Evolutionary conservation across 1,140 invertebrate species (phyloP), one percentile per base, ranked within the genome.

Genomic region (Orius laevigatus): DNA sequence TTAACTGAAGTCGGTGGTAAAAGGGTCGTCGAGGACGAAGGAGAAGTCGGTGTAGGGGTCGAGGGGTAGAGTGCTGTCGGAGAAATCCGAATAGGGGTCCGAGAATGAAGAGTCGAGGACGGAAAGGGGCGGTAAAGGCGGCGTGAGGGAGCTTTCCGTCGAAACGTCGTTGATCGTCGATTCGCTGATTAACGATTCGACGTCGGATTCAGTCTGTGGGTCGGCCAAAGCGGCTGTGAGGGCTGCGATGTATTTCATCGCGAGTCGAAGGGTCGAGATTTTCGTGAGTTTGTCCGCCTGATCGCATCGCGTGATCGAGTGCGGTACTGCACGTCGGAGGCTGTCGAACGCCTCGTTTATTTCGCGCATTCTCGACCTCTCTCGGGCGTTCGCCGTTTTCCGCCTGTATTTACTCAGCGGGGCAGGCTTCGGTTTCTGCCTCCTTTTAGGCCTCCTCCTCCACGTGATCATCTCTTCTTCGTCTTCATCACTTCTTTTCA

Each of bases 371-470:
- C 88, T 67, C 46, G 73, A 77, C 20, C 88, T 62, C 63, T 92
- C 88, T 3, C 88, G 64, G 0, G 85, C 84, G 68, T 92, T 92
- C 1, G 88, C 88, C 2, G 85, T 88, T 66, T 85, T 85, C 52
- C 88, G 70, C 15, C 87, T 66, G 64, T 92, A 92, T 63, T 90
- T 92, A 67, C 83, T 87, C 49, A 91, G 69, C 1, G 87, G 86
- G 38, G 85, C 76, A 4, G 85, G 75, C 62, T 79, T 78, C 42
- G 72, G 69, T 60, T 82, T 84, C n/a, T 74, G 65, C 49, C 72
- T 41, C 43, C 46, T 54, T 46, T 59, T 59, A 5, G 50, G 42
- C 14, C 55, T 47, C 15, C 55, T 53, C 5, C 56, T 49, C 1
- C 53, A 53, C 49, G 53, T 52, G 35, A 42, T 46, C 1, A 33